Evolutionary conservation across 2,113 vertebrate species (phyloP), one percentile per base, ranked within the genome.

Genomic region (Chaetodon trifascialis): DNA sequence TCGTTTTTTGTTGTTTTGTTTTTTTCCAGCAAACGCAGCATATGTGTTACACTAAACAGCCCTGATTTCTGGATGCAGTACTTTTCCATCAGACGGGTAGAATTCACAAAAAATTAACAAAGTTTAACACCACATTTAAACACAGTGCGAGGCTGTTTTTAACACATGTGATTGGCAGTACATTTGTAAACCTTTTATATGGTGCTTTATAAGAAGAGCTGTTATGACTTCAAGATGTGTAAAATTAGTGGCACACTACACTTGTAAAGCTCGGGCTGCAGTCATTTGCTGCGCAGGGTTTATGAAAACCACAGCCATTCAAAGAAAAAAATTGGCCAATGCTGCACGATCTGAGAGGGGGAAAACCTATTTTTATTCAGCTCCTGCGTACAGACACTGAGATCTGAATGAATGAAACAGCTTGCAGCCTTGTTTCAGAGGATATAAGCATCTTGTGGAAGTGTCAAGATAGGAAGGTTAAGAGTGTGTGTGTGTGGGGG

Each of bases 141-240:
- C 5, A 7, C 14, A 0, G 11, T 7, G 19, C 6, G 34, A 11
- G 63, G 19, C 21, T 38, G 19, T 54, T 82, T 76, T 59, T 47
- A 16, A 64, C 55, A 16, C 11, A 46, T 68, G 59, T 66, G 62
- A 85, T 23, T 85, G 47, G 52, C 58, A 59, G 47, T 11, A 62
- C 49, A 83, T 82, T 58, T 60, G 55, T 86, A 69, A 91, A 76
- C 34, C 3, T 72, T 80, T 80, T 52, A 80, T 58, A 73, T 62
- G 68, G 59, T 7, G 42, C 54, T 89, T 89, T 84, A 86, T 85
- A 79, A 80, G 67, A 80, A 40, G 51, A 76, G 56, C 25, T 76
- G 25, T 86, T 64, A 93, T 80, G 64, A 87, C 68, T 86, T 90
- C 75, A 89, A 83, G 59, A 88, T 90, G 86, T 80, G 36, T 52